phyloP scores from a whole-genome alignment of 2,888 invertebrate species.

The Melanophora roralis region DNA sequence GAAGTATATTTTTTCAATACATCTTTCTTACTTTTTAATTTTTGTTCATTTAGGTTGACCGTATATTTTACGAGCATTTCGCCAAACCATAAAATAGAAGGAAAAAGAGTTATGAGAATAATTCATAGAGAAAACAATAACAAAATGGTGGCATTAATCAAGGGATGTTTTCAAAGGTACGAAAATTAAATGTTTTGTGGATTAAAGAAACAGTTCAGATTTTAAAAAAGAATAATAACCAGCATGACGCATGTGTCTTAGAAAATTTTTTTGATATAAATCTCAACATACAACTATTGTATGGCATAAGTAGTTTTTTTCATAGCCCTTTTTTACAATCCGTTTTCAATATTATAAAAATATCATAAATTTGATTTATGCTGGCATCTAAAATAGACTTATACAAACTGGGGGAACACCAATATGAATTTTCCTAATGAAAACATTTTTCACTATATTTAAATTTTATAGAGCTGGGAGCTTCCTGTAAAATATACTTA shows the following conservation, averaged over 20 bases:
- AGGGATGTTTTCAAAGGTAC: background rate
- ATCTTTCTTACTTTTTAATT: constrained; percentile 25
- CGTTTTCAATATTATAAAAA: too few relatives aligned
- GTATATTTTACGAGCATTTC: background rate
- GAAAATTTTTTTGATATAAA: too few relatives aligned
- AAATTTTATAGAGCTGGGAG: too few relatives aligned
- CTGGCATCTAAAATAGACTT: too few relatives aligned
- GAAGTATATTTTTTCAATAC: background rate
- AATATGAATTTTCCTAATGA: too few relatives aligned
- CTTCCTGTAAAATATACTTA: too few relatives aligned
- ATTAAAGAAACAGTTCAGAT: background rate
- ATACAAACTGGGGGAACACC: too few relatives aligned
- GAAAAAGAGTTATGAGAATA: constrained; percentile 28
- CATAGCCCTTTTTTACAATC: too few relatives aligned
- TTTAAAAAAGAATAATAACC: background rate
- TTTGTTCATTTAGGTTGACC: constrained; percentile 29
- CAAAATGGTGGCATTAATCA: background rate
- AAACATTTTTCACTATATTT: too few relatives aligned
- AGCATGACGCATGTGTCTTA: background rate
- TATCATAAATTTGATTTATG: too few relatives aligned
- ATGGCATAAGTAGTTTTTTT: too few relatives aligned
- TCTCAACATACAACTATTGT: too few relatives aligned
- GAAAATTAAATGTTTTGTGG: background rate
- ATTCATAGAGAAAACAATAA: constrained; percentile 1
- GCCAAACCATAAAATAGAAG: constrained; percentile 9